Conservation (phyloP, 2,113 vertebrate genomes). For the Ochotona curzoniae region DNA sequence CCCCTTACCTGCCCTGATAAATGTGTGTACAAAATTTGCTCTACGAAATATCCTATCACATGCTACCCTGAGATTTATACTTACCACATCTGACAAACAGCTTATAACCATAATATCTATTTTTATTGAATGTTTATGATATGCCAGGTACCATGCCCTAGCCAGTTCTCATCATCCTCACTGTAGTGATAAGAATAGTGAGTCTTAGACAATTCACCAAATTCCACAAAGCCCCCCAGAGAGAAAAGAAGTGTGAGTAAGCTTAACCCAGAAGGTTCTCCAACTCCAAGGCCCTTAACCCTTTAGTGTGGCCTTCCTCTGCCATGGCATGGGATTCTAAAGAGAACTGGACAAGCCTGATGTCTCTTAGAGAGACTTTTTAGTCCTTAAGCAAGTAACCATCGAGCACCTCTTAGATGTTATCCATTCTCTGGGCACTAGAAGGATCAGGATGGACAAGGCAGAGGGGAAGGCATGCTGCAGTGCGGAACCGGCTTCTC, state of each 20-base stretch:
- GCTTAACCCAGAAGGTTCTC: background rate
- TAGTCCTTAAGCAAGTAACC: background rate
- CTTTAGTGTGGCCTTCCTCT: background rate
- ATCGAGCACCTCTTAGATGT: fast-evolving
- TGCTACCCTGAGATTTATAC: too few species aligned
- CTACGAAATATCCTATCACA: too few species aligned
- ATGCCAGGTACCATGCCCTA: background rate
- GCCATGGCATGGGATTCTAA: background rate
- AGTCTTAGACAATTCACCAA: too few species aligned
- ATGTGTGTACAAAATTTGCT: background rate
- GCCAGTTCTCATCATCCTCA: fast-evolving
- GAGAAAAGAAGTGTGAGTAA: background rate
- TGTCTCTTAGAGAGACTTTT: background rate
- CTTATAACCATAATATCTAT: background rate
- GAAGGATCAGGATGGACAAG: fast-evolving
- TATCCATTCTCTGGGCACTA: too few species aligned
- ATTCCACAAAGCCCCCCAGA: background rate
- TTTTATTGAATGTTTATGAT: background rate
- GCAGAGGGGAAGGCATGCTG: fast-evolving
- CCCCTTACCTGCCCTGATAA: background rate
- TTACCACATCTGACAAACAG: background rate
- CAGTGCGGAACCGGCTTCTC: fast-evolving
- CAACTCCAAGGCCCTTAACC: background rate
- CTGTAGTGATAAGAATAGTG: background rate
- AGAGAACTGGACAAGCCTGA: fast-evolving